A percentile compares a stretch with the other conserved stretches of the same genome.
These are phyloP conservation scores for Epizoanthus ramosus DNA, from an alignment of 92 coral and sea anemone genomes.

Conservation along the genomic window DNA sequence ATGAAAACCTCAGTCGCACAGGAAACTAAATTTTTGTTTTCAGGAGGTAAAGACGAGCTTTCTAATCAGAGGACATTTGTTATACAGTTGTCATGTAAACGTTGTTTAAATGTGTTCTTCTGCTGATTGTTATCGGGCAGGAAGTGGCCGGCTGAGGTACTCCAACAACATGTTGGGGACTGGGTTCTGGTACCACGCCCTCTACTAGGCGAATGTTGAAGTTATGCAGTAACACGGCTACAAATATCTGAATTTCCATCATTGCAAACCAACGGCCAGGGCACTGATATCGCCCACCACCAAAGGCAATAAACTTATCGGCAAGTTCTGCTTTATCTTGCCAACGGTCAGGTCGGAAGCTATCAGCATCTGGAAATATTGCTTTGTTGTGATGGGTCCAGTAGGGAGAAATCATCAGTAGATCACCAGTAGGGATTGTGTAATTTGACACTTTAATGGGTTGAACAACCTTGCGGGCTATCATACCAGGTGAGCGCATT, in stretches of 20 bases:
- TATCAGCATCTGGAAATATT: conserved; percentile 43
- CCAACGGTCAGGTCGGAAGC: conserved; percentile 53
- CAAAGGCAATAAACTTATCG: conserved; percentile 61
- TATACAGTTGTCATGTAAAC: conserved; percentile 24
- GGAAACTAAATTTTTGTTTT: too few relatives aligned
- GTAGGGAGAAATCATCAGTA: conserved; percentile 55
- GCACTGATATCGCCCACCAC: conserved; percentile 63
- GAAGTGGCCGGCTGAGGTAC: conserved; percentile 52
- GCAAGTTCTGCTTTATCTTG: conserved; percentile 30
- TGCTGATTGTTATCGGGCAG: conserved; percentile 40
- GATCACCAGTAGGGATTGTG: conserved; percentile 59
- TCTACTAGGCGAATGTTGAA: conserved; percentile 43
- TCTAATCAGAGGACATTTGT: not conserved
- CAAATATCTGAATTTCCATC: conserved; percentile 65
- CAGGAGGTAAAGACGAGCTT: too few relatives aligned
- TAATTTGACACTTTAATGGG: conserved; percentile 44
- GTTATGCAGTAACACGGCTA: conserved; percentile 39
- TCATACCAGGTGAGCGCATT: conserved; percentile 54
- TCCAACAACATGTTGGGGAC: conserved; percentile 52
- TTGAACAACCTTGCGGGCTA: conserved; percentile 48
- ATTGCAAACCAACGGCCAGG: conserved; percentile 66
- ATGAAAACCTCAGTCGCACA: too few relatives aligned
- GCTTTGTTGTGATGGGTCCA: conserved; percentile 58
- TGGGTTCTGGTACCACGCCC: conserved; percentile 47
- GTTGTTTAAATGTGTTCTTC: conserved; percentile 11